phyloP scores from a whole-genome alignment of 2,888 invertebrate genomes.

The Caenorhabditis drosophilae region DNA sequence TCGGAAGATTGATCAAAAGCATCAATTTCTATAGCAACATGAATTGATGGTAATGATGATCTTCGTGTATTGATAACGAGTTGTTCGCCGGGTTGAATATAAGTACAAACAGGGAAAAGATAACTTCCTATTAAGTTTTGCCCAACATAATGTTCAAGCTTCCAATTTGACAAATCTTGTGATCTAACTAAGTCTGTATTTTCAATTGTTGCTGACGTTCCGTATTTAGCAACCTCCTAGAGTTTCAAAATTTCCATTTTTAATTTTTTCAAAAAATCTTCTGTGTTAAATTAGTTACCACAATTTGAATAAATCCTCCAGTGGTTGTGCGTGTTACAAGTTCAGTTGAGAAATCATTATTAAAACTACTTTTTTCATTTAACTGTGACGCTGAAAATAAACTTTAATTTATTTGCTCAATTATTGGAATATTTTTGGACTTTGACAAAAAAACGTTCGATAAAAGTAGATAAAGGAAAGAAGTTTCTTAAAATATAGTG shows the following conservation, averaged over 20 bases:
- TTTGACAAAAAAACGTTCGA: too few species aligned
- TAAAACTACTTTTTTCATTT: too few species aligned
- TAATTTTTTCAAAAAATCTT: too few species aligned
- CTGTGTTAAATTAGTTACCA: too few species aligned
- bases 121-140: constrained; percentile 10
- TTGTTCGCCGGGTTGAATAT: constrained; percentile 16
- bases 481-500: not conserved
- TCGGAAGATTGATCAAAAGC: constrained; percentile 7
- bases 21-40: constrained; percentile 7
- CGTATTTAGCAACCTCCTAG: not conserved
- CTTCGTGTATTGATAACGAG: not conserved
- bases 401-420: too few species aligned
- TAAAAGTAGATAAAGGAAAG: not conserved
- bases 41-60: not conserved
- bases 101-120: constrained; percentile 27
- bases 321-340: too few species aligned
- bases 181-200: constrained; percentile 10
- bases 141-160: constrained; percentile 13
- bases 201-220: constrained; percentile 8
- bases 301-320: too few species aligned
- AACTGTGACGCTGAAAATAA: too few species aligned
- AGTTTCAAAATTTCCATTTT: too few species aligned
- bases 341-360: too few species aligned
- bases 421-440: too few species aligned
- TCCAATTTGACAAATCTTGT: constrained; percentile 31